Conservation (phyloP, 2,888 invertebrate genomes). For the Leptinotarsa peninsularis region DNA sequence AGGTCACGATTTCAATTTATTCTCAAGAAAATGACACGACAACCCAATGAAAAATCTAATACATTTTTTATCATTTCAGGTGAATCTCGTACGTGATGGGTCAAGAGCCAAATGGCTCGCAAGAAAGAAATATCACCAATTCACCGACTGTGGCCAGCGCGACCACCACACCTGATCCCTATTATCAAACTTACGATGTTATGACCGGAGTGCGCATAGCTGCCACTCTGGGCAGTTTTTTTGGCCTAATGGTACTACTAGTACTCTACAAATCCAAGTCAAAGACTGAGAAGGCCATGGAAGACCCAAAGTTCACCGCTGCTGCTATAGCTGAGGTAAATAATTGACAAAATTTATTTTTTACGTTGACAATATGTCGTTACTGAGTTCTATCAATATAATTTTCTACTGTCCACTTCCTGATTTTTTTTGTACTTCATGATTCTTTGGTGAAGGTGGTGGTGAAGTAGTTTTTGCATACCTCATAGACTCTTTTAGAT, state of each 20-base stretch:
- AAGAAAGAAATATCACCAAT: slow-evolving; percentile 54
- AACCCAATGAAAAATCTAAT: not conserved
- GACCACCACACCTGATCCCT: slow-evolving; percentile 62
- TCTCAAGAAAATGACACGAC: too few species aligned
- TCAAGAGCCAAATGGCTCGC: slow-evolving; percentile 61
- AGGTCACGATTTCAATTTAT: too few species aligned
- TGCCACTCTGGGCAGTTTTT: slow-evolving; percentile 90
- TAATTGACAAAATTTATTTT: not conserved
- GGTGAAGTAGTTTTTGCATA: too few species aligned
- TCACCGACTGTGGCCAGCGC: slow-evolving; percentile 47
- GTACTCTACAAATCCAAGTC: slow-evolving; percentile 91
- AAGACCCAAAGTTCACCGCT: slow-evolving; percentile 84
- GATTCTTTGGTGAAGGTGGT: too few species aligned
- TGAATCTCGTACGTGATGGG: slow-evolving; percentile 59
- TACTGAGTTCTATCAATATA: too few species aligned
- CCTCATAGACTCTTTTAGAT: too few species aligned
- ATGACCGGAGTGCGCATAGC: slow-evolving; percentile 95
- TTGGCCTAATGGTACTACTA: slow-evolving; percentile 91
- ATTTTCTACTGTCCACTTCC: too few species aligned
- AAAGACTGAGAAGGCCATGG: slow-evolving; percentile 79
- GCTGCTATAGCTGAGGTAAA: slow-evolving; percentile 61
- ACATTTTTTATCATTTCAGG: slow-evolving; percentile 47
- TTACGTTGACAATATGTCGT: too few species aligned
- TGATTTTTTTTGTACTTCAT: too few species aligned
- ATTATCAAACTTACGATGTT: slow-evolving; percentile 91